These are phyloP conservation scores for Pluvialis apricaria DNA, from an alignment of 2,113 vertebrate species.

Conservation along the genomic window DNA sequence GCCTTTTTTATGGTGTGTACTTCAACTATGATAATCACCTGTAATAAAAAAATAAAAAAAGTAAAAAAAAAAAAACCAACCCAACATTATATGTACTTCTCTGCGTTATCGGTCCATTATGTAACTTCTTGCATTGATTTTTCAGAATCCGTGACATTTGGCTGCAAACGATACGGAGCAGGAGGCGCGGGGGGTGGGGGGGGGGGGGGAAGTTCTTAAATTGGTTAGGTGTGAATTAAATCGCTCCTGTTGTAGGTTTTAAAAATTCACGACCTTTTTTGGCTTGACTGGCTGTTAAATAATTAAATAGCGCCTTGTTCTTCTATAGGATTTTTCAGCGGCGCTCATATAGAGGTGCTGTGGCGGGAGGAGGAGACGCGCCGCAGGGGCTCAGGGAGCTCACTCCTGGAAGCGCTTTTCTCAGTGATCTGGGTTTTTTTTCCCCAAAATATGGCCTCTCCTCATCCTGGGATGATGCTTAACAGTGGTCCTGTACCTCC, in stretches of 20 bases:
- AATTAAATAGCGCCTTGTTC: background rate
- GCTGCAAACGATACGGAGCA: background rate
- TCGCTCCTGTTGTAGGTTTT: slow-evolving; percentile 7
- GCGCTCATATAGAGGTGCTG: background rate
- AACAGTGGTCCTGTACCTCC: background rate
- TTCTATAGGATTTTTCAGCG: background rate
- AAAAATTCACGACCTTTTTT: slow-evolving; percentile 24
- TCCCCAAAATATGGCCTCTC: background rate
- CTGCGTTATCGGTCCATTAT: background rate
- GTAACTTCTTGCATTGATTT: slow-evolving; percentile 32
- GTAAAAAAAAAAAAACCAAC: background rate
- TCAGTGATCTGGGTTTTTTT: fast-evolving
- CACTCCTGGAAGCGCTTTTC: background rate
- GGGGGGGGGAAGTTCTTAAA: too few relatives aligned
- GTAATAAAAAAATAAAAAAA: slow-evolving; percentile 37
- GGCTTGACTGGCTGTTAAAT: slow-evolving; percentile 14
- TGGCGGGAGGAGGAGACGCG: background rate
- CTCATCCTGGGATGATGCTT: background rate
- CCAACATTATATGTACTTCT: background rate
- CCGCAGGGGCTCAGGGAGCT: background rate
- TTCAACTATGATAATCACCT: slow-evolving; percentile 45
- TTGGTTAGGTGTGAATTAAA: background rate
- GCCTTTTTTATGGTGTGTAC: slow-evolving; percentile 20
- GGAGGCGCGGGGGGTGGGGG: too few relatives aligned
- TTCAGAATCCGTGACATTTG: background rate